phyloP scores from a whole-genome alignment of 2,797 vertebrate genomes.

The Sphaeramia orbicularis region DNA sequence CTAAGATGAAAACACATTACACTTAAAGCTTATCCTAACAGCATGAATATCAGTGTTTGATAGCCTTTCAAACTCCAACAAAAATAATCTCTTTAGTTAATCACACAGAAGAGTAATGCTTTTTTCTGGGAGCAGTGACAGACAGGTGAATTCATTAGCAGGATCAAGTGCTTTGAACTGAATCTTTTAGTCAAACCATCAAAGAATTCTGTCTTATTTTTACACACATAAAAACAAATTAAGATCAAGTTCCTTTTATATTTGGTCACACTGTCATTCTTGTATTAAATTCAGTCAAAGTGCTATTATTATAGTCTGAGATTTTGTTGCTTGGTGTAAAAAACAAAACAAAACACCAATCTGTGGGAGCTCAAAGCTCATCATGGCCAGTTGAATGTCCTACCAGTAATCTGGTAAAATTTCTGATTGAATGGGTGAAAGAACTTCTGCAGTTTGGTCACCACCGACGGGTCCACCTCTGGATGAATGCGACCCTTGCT shows the following conservation, averaged over 20 bases:
- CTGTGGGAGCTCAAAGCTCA: slow-evolving; percentile 54
- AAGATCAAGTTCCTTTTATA: slow-evolving; percentile 76
- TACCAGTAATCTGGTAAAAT: slow-evolving; percentile 97
- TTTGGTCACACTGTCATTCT: slow-evolving; percentile 91
- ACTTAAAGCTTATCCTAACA: slow-evolving; percentile 58
- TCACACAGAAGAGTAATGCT: slow-evolving; percentile 18
- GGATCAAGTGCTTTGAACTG: slow-evolving; percentile 52
- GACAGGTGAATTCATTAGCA: slow-evolving; percentile 42
- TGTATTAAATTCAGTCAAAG: slow-evolving; percentile 86
- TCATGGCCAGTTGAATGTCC: slow-evolving; percentile 96
- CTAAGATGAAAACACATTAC: slow-evolving; percentile 43
- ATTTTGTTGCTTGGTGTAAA: slow-evolving; percentile 19
- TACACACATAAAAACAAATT: slow-evolving; percentile 60
- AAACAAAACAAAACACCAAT: slow-evolving; percentile 30
- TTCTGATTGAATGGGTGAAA: slow-evolving; percentile 99
- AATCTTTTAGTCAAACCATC: slow-evolving; percentile 52
- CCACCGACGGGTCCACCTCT: slow-evolving; percentile 91
- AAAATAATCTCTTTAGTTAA: slow-evolving; percentile 54
- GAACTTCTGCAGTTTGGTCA: slow-evolving; percentile 94
- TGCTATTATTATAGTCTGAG: slow-evolving; percentile 81
- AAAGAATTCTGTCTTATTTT: slow-evolving; percentile 39
- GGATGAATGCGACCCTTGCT: slow-evolving; percentile 98
- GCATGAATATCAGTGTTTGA: slow-evolving; percentile 46
- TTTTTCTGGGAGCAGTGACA: slow-evolving; percentile 38
- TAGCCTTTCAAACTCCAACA: slow-evolving; percentile 51